Evolutionary conservation across 1,140 invertebrate species (phyloP), one percentile per base, ranked within the genome.

Genomic region (Brachionus calyciflorus): DNA sequence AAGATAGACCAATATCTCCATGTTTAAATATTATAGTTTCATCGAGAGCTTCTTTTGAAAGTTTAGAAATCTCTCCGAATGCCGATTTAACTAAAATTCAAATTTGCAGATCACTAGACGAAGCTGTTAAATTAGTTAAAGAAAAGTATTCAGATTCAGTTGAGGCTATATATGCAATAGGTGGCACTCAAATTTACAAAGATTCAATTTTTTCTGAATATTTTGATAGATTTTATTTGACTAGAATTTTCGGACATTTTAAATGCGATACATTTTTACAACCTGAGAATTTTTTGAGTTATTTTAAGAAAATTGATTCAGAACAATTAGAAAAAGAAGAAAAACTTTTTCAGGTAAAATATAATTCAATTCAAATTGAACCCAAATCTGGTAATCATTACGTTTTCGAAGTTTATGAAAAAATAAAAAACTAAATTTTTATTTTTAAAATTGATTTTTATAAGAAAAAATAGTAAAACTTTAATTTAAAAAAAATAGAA

Each of bases 321-420:
- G 5, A 28, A 19, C 12, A 55, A 51, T 55, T 73, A 24, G 37
- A 55, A 9, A 30, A 30, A 51, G 69, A 73, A 26, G 26, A 49
- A 12, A 37, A 33, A 9, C 12, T 73, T 9, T 73, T 51, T 33
- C 37, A 49, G 19, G 19, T 49, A 5, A 26, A 49, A 10, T 73
- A 51, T 19, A 53, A 73, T 24, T 21, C 4, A 17, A 5, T 73
- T n/a, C 17, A 26, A 14, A 73, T 19, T 14, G 69, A 73, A 14
- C 12, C 69, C 9, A 51, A 14, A 0, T 14, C 6, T 0, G 46
- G 33, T 21, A 49, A 19, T 33, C 3, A 19, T 40, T 73, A 73
- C 40, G 30, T 53, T 21, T 51, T 73, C 40, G 69, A 73, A 41
- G 69, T 73, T 55, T 73, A 73, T 73, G 69, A 73, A 51, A 73